These are phyloP conservation scores for Limnothrissa miodon DNA, from an alignment of 2,113 vertebrate species.

Conservation along the genomic window DNA sequence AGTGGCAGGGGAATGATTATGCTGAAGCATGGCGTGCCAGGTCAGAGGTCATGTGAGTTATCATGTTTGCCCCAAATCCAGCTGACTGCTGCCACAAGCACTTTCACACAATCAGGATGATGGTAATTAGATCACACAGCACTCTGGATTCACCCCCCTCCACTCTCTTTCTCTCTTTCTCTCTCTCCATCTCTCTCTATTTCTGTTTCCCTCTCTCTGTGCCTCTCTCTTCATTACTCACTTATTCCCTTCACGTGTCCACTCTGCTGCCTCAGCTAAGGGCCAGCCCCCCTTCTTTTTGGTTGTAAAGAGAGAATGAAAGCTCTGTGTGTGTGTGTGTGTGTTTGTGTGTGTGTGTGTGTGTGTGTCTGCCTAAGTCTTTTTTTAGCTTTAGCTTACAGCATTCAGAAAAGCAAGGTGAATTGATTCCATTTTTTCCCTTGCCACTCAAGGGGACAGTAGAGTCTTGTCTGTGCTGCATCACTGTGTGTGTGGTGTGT, in stretches of 20 bases:
- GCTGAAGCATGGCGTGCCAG: neutral
- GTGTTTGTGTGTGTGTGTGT: neutral
- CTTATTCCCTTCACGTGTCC: conserved; percentile 35
- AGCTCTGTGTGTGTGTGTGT: neutral
- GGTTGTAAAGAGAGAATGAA: conserved; percentile 3
- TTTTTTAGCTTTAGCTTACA: conserved; percentile 29
- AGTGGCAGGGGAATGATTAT: conserved; percentile 7
- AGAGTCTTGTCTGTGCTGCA: conserved; percentile 27
- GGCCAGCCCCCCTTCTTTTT: neutral
- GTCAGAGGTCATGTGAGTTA: conserved; percentile 39
- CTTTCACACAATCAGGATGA: conserved; percentile 45
- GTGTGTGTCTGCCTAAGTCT: neutral
- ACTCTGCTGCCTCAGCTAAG: neutral
- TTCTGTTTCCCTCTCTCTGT: neutral
- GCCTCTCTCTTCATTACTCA: conserved; percentile 17
- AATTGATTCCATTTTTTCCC: conserved; percentile 59
- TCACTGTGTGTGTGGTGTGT: too few relatives aligned
- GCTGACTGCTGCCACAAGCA: conserved; percentile 49
- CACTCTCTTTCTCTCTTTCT: conserved; percentile 9
- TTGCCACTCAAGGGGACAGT: conserved; percentile 41
- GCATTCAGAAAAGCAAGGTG: conserved; percentile 33
- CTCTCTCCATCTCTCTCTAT: conserved; percentile 9
- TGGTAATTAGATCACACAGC: conserved; percentile 49
- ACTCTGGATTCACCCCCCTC: conserved; percentile 10
- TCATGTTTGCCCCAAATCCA: conserved; percentile 40